Percentiles rank a stretch among this genome's conserved stretches.
Conservation (phyloP, 2,888 invertebrate species). For the Clusia tigrina region DNA sequence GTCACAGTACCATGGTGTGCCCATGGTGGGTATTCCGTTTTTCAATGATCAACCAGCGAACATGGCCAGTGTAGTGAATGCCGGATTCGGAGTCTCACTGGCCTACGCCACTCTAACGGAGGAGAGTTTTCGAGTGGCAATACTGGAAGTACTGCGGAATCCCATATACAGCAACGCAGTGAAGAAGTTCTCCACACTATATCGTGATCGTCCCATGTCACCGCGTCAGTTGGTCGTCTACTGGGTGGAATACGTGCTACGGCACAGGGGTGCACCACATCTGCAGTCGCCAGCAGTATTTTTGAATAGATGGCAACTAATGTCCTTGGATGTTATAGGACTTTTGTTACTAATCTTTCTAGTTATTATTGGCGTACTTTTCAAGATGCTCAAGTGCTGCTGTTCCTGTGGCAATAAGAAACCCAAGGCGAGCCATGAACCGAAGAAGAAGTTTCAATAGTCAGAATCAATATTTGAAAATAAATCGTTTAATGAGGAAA, state of each 20-base stretch:
- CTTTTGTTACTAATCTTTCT: slow-evolving; percentile 37
- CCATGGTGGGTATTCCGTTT: slow-evolving; percentile 77
- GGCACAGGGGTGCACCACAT: slow-evolving; percentile 47
- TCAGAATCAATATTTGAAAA: no score
- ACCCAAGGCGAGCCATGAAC: no score
- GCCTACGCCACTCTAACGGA: slow-evolving; percentile 38
- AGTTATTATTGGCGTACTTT: slow-evolving; percentile 19
- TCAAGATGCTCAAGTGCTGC: slow-evolving; percentile 24
- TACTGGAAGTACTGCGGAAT: slow-evolving; percentile 48
- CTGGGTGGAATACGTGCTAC: slow-evolving; percentile 47
- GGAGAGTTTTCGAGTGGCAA: slow-evolving; percentile 34
- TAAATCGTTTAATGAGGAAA: no score
- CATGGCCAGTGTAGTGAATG: slow-evolving; percentile 74
- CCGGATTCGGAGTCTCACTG: slow-evolving; percentile 64
- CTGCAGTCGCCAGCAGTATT: slow-evolving; percentile 41
- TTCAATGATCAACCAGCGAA: slow-evolving; percentile 83
- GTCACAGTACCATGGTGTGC: slow-evolving; percentile 80
- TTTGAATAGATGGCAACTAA: slow-evolving; percentile 61
- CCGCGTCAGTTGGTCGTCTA: slow-evolving; percentile 43
- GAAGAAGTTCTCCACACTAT: slow-evolving; percentile 57
- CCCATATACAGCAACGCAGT: slow-evolving; percentile 51
- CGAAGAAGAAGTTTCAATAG: no score
- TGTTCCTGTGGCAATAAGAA: slow-evolving; percentile 28
- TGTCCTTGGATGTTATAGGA: slow-evolving; percentile 65
- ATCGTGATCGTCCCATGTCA: slow-evolving; percentile 42